Evolutionary conservation across 92 coral and sea anemone genomes (phyloP), one percentile per base, ranked within the genome.

Genomic region (Zoanthus sansibaricus): DNA sequence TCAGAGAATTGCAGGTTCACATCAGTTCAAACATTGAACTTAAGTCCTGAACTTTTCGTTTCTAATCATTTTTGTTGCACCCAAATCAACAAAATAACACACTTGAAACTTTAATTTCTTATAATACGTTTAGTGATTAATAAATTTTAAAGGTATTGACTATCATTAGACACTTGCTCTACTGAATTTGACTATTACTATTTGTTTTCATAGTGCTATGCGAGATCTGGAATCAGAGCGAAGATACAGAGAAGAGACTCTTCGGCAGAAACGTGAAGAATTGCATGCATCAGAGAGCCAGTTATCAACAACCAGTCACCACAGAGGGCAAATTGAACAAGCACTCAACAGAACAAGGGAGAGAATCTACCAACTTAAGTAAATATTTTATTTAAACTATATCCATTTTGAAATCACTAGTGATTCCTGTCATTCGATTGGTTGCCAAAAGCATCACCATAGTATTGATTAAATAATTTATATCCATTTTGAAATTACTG

Each of bases 221-320:
- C 94, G 94, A 37, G 99, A 97, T 86, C 86, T 93, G 9, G 99
- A 97, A 45, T 91, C 99, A 61, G 99, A 97, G 80, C 87, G 97
- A 32, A 91, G 84, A 52, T 95, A 93, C 91, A 87, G 99, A 79
- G 94, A 95, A 64, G 91, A 87, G 45, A 87, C 66, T 7, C 94
- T 97, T 18, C 90, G 67, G 77, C 86, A 88, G 48, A 95, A 92
- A 77, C 89, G 95, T 61, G 98, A 97, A 72, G 96, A 92, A 18
- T 91, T 93, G 4, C 93, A 93, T 72, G 97, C 93, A 0, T 72
- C 88, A 73, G 92, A 97, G 79, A 93, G 92, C 55, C 99, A 95
- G 70, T 82, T 97, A 32, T 90, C 94, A 2, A 91, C 97, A 5
- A 97, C 99, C 4, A 93, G 59, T 37, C 96, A 97, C 86, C 98